A percentile compares a stretch with the other conserved stretches of the same genome.
phyloP scores from a whole-genome alignment of 2,888 invertebrate species.

The Oscheius sp. region DNA sequence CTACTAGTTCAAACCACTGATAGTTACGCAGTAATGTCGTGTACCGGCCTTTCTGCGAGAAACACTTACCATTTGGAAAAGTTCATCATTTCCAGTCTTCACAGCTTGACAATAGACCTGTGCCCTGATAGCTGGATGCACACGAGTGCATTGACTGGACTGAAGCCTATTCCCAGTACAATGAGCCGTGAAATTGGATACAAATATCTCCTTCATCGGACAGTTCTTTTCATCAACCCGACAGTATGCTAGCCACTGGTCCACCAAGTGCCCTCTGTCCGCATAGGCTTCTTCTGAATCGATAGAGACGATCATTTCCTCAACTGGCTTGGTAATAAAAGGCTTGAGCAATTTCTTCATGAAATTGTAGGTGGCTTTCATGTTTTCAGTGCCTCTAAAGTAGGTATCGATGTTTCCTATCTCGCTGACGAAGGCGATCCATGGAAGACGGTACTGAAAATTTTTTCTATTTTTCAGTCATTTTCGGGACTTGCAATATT shows the following conservation, averaged over 20 bases:
- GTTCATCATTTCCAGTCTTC: neutral
- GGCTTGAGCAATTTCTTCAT: conserved; percentile 5
- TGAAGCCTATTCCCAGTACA: neutral
- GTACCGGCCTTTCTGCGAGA: too few species aligned
- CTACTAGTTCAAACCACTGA: too few species aligned
- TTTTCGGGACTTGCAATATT: too few species aligned
- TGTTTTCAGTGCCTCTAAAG: neutral
- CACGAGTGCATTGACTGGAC: conserved; percentile 17
- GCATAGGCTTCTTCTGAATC: neutral
- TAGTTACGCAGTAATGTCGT: too few species aligned
- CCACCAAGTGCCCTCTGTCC: neutral
- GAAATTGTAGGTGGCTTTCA: neutral
- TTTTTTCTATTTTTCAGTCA: too few species aligned
- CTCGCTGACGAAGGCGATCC: conserved; percentile 10
- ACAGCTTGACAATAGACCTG: conserved; percentile 16
- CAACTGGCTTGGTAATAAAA: neutral
- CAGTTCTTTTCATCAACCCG: neutral
- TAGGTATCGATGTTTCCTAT: neutral
- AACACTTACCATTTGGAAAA: conserved; percentile 1
- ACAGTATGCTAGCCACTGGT: conserved; percentile 15
- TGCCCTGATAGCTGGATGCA: conserved; percentile 6
- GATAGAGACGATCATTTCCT: neutral
- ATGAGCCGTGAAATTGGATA: too few species aligned
- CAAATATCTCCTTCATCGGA: too few species aligned
- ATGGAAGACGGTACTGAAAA: neutral